Evolutionary conservation across 2,888 invertebrate species (phyloP).

Genomic region (Diachrysia chrysitis): DNA sequence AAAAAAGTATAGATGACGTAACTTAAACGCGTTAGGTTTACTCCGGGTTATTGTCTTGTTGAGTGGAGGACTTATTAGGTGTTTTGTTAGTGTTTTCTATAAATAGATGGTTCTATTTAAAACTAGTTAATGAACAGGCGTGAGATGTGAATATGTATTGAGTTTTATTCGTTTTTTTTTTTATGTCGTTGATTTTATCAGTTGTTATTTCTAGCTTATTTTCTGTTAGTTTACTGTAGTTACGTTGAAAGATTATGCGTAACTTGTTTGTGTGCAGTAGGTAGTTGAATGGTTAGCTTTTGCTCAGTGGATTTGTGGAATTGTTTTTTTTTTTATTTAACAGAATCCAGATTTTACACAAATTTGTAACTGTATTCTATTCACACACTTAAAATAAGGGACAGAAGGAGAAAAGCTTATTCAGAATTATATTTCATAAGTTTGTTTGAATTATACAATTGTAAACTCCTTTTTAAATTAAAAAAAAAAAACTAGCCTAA

Average conservation of each 20-base stretch:
- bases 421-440: no score
- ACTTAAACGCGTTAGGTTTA: conserved; percentile 48
- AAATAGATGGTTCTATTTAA: conserved; percentile 57
- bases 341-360: background rate
- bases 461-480: no score
- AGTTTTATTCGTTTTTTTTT: conserved; percentile 32
- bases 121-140: conserved; percentile 36
- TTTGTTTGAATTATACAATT: no score
- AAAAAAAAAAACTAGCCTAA: no score
- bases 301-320: background rate
- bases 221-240: conserved; percentile 5
- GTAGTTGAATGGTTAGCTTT: background rate
- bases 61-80: conserved; percentile 30
- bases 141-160: conserved; percentile 34
- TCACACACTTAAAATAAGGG: no score
- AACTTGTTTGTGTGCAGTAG: background rate
- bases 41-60: conserved; percentile 50
- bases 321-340: background rate
- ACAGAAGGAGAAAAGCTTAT: no score
- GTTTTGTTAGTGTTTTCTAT: conserved; percentile 44
- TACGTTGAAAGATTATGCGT: background rate
- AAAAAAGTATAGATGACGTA: conserved; percentile 35
- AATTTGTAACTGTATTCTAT: background rate
- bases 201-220: conserved; percentile 23
- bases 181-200: conserved; percentile 33